Percentiles rank a stretch among this genome's conserved stretches.
These are phyloP conservation scores for Pagrus major DNA, from an alignment of 2,113 vertebrate genomes.

Conservation along the genomic window DNA sequence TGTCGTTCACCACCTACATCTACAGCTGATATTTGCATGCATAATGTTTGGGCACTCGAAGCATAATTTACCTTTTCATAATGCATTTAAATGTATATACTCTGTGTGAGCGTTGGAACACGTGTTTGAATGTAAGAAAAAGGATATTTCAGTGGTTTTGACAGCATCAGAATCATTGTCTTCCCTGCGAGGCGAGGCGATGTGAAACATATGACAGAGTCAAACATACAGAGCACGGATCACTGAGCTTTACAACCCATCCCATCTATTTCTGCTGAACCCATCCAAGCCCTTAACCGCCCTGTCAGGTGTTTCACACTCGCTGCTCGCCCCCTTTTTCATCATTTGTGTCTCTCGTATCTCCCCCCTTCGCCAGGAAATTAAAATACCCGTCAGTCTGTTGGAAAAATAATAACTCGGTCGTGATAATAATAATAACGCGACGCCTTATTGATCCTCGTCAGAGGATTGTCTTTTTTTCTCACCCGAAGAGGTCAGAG, in stretches of 20 bases:
- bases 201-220: conserved; percentile 57
- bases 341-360: conserved; percentile 29
- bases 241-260: conserved; percentile 62
- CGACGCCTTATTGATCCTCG: conserved; percentile 54
- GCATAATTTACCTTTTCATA: not conserved
- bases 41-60: not conserved
- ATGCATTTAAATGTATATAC: not conserved
- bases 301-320: conserved; percentile 58
- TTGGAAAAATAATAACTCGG: conserved; percentile 21
- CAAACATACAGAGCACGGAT: conserved; percentile 56
- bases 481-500: not conserved
- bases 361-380: conserved; percentile 37
- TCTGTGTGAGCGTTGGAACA: not conserved
- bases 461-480: conserved; percentile 6
- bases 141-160: conserved; percentile 14
- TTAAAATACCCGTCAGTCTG: conserved; percentile 29
- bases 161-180: conserved; percentile 31
- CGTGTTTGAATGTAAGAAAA: not conserved
- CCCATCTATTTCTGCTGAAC: conserved; percentile 52
- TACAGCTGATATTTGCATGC: not conserved
- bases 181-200: conserved; percentile 1
- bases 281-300: conserved; percentile 34
- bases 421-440: conserved; percentile 50
- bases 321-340: conserved; percentile 30
- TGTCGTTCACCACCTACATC: not conserved